Base-by-base conservation (phyloP, 2,113 vertebrate genomes). In the Phodopus roborovskii region DNA sequence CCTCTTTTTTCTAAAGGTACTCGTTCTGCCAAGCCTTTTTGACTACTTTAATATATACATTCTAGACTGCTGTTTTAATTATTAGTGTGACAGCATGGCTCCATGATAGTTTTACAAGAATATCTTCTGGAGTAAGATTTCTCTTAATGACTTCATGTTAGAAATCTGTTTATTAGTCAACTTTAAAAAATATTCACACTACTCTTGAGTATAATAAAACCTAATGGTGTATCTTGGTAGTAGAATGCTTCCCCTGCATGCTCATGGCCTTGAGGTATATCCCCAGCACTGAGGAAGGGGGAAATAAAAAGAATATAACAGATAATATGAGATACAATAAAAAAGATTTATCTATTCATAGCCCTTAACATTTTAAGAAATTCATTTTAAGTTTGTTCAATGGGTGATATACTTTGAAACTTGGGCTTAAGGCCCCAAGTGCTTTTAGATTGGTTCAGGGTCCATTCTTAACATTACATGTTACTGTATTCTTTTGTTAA, bases 281-380 rank as follows among this genome's bases (percentile, higher is more conserved):
- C 20, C 15, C 20, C 4, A 88, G 50, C 48, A 39, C 24, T 17
- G 26, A 73, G 68, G 48, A 58, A 73, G 64, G 64, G 33, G 45
- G 39, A 73, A 58, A 73, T 70, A 87, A 50, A 70, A 71, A 71
- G 22, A 70, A n/a, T 53, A 22, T 71, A 28, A 66, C 1, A 91
- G 93, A 75, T 87, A 89, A 42, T 86, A 8, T 15, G 86, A 90
- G 42, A 79, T 97, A 74, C 77, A 92, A 71, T 87, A 81, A 97
- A 56, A 88, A 79, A 89, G 4, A 74, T 94, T 89, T 82, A 78
- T 81, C 12, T 28, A 17, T 39, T 86, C 50, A 24, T 88, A 12
- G 9, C 50, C 17, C 24, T 26, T 2, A 83, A 2, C 77, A 48
- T 36, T 58, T 7, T 64, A 92, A 95, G 0, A 36, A 87, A 90